phyloP scores from a whole-genome alignment of 2,113 vertebrate species.

The Lonchura striata region DNA sequence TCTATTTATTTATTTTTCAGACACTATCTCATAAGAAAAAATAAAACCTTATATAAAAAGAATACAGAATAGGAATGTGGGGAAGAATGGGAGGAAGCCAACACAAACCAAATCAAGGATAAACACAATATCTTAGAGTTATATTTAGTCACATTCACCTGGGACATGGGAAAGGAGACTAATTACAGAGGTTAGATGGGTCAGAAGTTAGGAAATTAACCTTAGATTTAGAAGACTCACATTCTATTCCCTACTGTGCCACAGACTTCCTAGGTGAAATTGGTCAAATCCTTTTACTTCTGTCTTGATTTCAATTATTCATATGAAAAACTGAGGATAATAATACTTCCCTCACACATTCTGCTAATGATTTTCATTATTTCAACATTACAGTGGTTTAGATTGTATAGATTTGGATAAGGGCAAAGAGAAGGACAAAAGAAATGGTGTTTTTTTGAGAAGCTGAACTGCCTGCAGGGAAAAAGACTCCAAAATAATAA shows the following conservation, averaged over 20 bases:
- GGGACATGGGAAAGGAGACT: not conserved
- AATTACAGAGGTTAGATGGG: not conserved
- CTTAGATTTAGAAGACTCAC: not conserved
- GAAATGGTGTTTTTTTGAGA: not conserved
- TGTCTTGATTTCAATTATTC: not conserved
- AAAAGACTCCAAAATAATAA: not conserved
- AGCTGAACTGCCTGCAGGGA: not conserved
- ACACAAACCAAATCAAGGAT: not conserved
- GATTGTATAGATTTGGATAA: not conserved
- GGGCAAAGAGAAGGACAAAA: not conserved
- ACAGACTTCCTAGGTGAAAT: not conserved
- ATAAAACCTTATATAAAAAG: not conserved
- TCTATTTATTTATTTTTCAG: not conserved
- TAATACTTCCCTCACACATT: not conserved
- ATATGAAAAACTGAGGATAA: not conserved
- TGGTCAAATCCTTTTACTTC: not conserved
- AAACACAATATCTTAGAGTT: not conserved
- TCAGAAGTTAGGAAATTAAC: slow-evolving; percentile 11
- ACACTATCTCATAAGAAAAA: not conserved
- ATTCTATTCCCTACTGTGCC: not conserved
- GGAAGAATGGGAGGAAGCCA: not conserved
- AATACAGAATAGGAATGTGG: not conserved
- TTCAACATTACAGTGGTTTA: not conserved
- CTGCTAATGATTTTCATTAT: not conserved
- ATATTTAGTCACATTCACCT: not conserved